Evolutionary conservation across 2,113 vertebrate species (phyloP), one percentile per base, ranked within the genome.

Genomic region (Rissa tridactyla): DNA sequence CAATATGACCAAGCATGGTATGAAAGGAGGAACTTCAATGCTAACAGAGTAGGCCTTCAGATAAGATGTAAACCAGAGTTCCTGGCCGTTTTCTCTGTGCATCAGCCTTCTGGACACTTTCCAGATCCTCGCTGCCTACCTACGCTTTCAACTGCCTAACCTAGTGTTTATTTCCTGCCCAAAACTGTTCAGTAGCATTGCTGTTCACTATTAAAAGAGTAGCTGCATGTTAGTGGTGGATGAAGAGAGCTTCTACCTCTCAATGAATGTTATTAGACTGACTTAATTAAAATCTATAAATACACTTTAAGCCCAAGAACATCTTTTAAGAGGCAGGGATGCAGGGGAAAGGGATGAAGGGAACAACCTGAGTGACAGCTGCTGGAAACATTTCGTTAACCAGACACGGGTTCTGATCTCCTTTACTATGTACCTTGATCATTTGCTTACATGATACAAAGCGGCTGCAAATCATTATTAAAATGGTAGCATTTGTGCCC

Each of bases 11-110:
- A 92, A 95, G 62, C 81, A 88, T 55, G 78, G 83, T 94, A 86
- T 79, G 76, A 94, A 81, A 46, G 66, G 62, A 95, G 58, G 61
- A 91, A 91, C 77, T 79, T 66, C 23, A 86, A 61, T 65, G 57
- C 51, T 87, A 91, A 90, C 9, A 4, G 57, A 80, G 49, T 61
- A 58, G 91, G 87, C 66, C 61, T 94, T 92, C 92, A 95, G 78
- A 85, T 86, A 89, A 92, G 82, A 95, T 47, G 75, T 47, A 92
- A 97, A 88, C 61, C 95, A 97, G 96, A 96, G 84, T 40, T 94
- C 54, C 71, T 87, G 82, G 54, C 51, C 2, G 2, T 83, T 87
- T 91, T 84, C 49, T 88, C 62, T 83, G 71, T 78, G 75, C 75
- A 86, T 77, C 75, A 88, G 75, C 58, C 32, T 95, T 69, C 82